Evolutionary conservation across 2,888 invertebrate genomes (phyloP).

Genomic region (Xanthia icteritia): DNA sequence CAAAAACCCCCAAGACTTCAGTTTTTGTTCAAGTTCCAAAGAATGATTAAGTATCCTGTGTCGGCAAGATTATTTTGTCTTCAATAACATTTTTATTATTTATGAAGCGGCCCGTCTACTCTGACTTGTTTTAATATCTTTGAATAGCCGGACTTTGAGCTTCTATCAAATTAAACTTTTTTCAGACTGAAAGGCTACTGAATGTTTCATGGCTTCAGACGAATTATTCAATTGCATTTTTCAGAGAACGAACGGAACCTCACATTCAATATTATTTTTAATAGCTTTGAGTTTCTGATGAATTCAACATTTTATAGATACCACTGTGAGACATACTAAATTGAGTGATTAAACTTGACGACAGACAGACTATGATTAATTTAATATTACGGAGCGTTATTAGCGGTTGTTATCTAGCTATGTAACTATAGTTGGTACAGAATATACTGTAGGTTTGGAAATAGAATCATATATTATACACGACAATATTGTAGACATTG

Average conservation of each 20-base stretch:
- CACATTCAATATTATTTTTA: constrained; percentile 8
- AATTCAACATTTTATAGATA: constrained; percentile 10
- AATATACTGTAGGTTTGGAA: neutral
- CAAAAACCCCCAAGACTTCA: constrained; percentile 34
- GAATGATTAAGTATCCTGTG: constrained; percentile 57
- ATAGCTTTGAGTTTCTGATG: neutral
- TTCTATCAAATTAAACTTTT: constrained; percentile 55
- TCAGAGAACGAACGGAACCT: constrained; percentile 11
- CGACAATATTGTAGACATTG: no score
- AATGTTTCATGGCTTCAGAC: constrained; percentile 46
- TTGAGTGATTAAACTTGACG: constrained; percentile 17
- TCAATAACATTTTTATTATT: constrained; percentile 64
- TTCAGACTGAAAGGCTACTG: constrained; percentile 28
- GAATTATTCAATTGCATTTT: constrained; percentile 42
- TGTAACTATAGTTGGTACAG: neutral
- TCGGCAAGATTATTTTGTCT: constrained; percentile 50
- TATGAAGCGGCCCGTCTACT: constrained; percentile 55
- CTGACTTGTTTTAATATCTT: constrained; percentile 62
- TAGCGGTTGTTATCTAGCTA: constrained; percentile 35
- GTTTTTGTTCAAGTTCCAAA: constrained; percentile 47
- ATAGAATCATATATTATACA: neutral
- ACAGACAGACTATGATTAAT: constrained; percentile 31
- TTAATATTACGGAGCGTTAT: constrained; percentile 37
- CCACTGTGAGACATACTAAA: constrained; percentile 16
- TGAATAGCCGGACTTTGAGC: constrained; percentile 52